Percentiles rank a stretch among this genome's conserved stretches.
These are phyloP conservation scores for Chrysotoxum bicinctum DNA, from an alignment of 2,888 invertebrate genomes.

Conservation along the genomic window DNA sequence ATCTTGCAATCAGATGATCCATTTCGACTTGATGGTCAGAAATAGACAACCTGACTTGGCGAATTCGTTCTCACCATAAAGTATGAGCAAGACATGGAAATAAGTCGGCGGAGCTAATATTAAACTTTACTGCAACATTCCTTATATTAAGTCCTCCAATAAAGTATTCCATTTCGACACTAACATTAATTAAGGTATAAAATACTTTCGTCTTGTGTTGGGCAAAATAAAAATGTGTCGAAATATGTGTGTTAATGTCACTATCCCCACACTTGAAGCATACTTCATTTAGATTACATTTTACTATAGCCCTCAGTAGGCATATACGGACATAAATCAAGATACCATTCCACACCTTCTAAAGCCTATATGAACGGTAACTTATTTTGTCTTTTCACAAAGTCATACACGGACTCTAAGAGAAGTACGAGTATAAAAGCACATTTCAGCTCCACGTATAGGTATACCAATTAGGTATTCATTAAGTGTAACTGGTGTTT, in stretches of 20 bases:
- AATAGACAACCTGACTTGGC: too few relatives aligned
- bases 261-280: background rate
- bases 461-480: constrained; percentile 60
- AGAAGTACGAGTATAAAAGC: background rate
- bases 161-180: background rate
- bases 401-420: background rate
- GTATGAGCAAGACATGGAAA: too few relatives aligned
- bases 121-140: background rate
- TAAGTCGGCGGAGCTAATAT: too few relatives aligned
- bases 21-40: too few relatives aligned
- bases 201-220: background rate
- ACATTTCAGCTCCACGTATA: constrained; percentile 33
- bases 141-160: background rate
- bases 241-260: constrained; percentile 16
- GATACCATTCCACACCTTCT: constrained; percentile 14
- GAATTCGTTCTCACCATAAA: too few relatives aligned
- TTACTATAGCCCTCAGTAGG: background rate
- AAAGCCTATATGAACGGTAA: background rate
- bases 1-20: too few relatives aligned
- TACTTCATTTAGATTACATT: constrained; percentile 23
- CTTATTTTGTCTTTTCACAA: constrained; percentile 14
- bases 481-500: constrained; percentile 65
- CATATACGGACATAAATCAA: constrained; percentile 4
- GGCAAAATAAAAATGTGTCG: background rate
- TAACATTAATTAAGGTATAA: background rate